Evolutionary conservation across 2,113 vertebrate genomes (phyloP).

Genomic region (Fulica atra): DNA sequence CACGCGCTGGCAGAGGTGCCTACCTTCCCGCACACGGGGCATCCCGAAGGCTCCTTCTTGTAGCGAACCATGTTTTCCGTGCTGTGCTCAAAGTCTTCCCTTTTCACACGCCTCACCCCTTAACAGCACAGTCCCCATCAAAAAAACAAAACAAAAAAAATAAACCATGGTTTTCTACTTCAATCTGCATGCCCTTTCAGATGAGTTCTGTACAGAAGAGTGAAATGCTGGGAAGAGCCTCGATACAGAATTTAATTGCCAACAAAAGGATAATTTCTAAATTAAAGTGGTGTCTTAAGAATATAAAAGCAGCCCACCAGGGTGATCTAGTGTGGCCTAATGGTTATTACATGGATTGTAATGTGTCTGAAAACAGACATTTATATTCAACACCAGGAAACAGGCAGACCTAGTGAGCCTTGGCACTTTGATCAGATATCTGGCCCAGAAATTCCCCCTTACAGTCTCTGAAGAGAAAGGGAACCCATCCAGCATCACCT

Average conservation of each 20-base stretch:
- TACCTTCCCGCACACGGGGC: conserved; percentile 96
- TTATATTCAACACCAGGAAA: neutral
- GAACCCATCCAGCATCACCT: neutral
- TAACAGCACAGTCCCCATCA: conserved; percentile 54
- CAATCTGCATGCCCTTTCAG: neutral
- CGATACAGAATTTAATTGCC: neutral
- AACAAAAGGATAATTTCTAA: neutral
- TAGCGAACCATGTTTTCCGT: conserved; percentile 91
- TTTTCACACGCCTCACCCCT: conserved; percentile 93
- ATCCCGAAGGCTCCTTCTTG: conserved; percentile 95
- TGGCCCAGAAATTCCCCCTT: neutral
- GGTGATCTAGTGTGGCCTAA: neutral
- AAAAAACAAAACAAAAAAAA: conserved; percentile 37
- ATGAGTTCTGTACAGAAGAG: neutral
- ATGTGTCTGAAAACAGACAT: neutral
- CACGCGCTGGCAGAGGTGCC: neutral
- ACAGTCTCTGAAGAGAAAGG: neutral
- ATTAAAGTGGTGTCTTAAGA: neutral
- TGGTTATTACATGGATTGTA: neutral
- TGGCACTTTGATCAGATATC: neutral
- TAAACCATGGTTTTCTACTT: conserved; percentile 54
- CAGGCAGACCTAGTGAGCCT: neutral
- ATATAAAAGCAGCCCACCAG: neutral
- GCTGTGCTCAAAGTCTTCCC: conserved; percentile 89
- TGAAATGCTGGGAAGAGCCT: neutral